Conservation (phyloP, 1,140 invertebrate species). For the Olivierus martensii region DNA sequence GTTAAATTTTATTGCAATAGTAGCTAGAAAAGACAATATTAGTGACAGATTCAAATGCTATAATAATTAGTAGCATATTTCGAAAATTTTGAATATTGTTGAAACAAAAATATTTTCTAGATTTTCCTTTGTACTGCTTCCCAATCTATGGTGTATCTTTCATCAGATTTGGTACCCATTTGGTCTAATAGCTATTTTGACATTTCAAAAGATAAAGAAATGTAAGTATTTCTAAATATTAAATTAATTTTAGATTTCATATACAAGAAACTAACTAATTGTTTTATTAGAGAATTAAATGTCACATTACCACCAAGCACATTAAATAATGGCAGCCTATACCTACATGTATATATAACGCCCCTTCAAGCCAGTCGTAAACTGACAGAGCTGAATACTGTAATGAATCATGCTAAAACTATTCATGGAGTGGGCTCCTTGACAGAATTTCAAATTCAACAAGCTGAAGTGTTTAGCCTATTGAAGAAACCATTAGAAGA, state of each 20-base stretch:
- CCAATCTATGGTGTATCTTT: slow-evolving; percentile 11
- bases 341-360: slow-evolving; percentile 34
- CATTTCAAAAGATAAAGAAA: neutral
- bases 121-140: no score
- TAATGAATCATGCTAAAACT: slow-evolving; percentile 24
- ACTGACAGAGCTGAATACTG: no score
- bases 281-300: slow-evolving; percentile 36
- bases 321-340: slow-evolving; percentile 58
- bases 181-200: slow-evolving; percentile 4
- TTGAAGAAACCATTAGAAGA: slow-evolving; percentile 32
- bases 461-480: slow-evolving; percentile 57
- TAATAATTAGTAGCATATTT: no score
- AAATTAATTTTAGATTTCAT: no score
- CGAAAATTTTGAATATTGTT: no score
- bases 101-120: slow-evolving; percentile 16
- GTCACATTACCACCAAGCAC: slow-evolving; percentile 52
- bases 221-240: no score
- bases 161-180: slow-evolving; percentile 8
- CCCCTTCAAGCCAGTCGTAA: no score
- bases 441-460: slow-evolving; percentile 53
- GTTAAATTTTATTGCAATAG: no score
- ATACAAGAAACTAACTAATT: neutral
- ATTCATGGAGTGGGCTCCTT: slow-evolving; percentile 43
- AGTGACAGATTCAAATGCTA: no score
- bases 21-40: no score